Percentiles rank a stretch among this genome's conserved stretches.
These are phyloP conservation scores for Zoanthus sansibaricus DNA, from an alignment of 92 coral and sea anemone species.

Conservation along the genomic window DNA sequence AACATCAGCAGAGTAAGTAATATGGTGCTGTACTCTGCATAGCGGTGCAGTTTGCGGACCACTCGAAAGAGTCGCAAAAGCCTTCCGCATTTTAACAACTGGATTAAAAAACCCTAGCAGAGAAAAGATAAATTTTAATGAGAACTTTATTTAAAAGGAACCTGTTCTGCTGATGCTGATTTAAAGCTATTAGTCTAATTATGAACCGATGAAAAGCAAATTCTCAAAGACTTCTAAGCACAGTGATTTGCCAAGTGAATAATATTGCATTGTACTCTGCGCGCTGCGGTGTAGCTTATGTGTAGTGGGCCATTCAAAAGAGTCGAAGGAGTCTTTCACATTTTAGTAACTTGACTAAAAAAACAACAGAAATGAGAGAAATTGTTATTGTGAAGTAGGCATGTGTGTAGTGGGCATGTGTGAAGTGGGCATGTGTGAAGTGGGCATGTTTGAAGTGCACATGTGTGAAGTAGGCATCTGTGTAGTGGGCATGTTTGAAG, in stretches of 20 bases:
- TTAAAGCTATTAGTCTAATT: no score
- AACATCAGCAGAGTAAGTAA: conserved; percentile 81
- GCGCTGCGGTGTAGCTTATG: conserved; percentile 80
- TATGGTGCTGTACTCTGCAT: conserved; percentile 88
- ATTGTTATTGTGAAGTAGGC: neutral
- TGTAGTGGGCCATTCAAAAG: conserved; percentile 77
- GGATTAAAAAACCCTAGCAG: conserved; percentile 82
- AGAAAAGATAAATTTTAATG: conserved; percentile 7
- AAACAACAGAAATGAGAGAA: conserved; percentile 59
- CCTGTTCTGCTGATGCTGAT: neutral
- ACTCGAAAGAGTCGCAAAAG: conserved; percentile 91
- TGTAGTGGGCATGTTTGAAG: no score
- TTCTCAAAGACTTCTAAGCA: no score
- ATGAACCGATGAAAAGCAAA: no score
- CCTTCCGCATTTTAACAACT: conserved; percentile 87
- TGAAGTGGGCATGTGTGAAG: no score
- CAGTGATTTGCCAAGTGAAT: conserved; percentile 50
- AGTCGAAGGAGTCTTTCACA: conserved; percentile 91
- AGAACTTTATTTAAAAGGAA: neutral
- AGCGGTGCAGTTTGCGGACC: conserved; percentile 86
- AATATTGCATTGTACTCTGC: conserved; percentile 86
- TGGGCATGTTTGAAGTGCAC: no score
- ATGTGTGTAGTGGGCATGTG: no score
- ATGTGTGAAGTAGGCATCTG: no score
- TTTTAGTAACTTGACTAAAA: conserved; percentile 83